Conservation (phyloP, 2,113 vertebrate species). For the Salvelinus alpinus region DNA sequence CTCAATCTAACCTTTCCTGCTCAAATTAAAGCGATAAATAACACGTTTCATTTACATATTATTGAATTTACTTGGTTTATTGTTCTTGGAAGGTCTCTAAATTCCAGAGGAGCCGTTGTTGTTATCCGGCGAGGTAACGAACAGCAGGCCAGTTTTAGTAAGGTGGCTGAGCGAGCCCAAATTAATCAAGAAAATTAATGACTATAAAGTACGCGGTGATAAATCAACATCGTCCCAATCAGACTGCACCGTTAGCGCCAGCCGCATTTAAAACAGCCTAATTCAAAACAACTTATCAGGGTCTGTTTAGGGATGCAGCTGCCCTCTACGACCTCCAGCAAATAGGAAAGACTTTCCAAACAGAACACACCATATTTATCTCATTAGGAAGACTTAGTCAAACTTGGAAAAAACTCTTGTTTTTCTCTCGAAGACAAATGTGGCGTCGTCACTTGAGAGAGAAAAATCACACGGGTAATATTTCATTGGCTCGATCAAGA, state of each 20-base stretch:
- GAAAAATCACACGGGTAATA: no score
- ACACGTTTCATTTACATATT: slow-evolving; percentile 5
- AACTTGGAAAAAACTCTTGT: background rate
- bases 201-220: slow-evolving; percentile 4
- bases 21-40: slow-evolving; percentile 10
- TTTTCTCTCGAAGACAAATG: background rate
- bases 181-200: slow-evolving; percentile 12
- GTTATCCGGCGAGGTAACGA: background rate
- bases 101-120: background rate
- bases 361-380: background rate
- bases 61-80: slow-evolving; percentile 8
- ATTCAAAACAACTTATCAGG: background rate
- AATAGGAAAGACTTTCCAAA: background rate
- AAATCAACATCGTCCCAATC: slow-evolving; percentile 6
- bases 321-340: background rate
- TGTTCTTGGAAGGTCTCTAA: slow-evolving; percentile 6
- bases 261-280: background rate
- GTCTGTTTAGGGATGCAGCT: background rate
- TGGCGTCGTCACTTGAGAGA: no score
- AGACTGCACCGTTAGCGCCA: background rate
- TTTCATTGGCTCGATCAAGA: no score
- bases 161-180: background rate
- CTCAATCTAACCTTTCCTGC: slow-evolving; percentile 9
- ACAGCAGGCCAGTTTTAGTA: background rate
- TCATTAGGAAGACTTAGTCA: background rate